Evolutionary conservation across 1,140 invertebrate species (phyloP), one percentile per base, ranked within the genome.

Genomic region (Physella acuta): DNA sequence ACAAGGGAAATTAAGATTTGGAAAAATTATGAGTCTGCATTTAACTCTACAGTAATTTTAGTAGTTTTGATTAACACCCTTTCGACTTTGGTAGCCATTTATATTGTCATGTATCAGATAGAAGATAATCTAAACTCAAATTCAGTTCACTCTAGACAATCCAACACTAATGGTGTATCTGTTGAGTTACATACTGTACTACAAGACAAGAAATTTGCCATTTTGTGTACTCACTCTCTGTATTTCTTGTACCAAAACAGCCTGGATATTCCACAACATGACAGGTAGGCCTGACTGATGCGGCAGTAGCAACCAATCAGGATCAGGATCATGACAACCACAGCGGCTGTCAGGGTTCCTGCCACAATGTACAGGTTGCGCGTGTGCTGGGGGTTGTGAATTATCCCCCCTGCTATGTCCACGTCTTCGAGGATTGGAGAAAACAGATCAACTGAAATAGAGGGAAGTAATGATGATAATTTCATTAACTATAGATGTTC

Each of bases 301-400:
- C 73, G 72, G 62, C 77, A 78, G 66, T 77, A 78, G 55, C 77
- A 78, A 17, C 53, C 67, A 37, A 71, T 52, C 14, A 77, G 64
- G 0, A 77, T 71, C 16, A 70, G 33, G 17, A 77, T 51, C 3
- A 73, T 73, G 11, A 76, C 71, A 2, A 76, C 28, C 3, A 78
- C 51, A 55, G 73, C 72, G 28, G 68, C 74, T 0, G 72, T 69
- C 28, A 78, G 70, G 0, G 75, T 77, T 26, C 73, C 75, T 2
- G 71, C 74, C 4, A 77, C 72, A 16, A 78, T 77, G 70, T 78
- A 78, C 53, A 78, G 65, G 30, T 75, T 78, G 51, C 74, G 75
- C 24, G 72, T 68, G 71, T 77, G 77, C 17, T 58, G 51, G 11
- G 31, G 31, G 4, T 53, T 63, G 39, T 63, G 34, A 16, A 64